These are phyloP conservation scores for Limnephilus marmoratus DNA, from an alignment of 2,888 invertebrate genomes.

Conservation along the genomic window DNA sequence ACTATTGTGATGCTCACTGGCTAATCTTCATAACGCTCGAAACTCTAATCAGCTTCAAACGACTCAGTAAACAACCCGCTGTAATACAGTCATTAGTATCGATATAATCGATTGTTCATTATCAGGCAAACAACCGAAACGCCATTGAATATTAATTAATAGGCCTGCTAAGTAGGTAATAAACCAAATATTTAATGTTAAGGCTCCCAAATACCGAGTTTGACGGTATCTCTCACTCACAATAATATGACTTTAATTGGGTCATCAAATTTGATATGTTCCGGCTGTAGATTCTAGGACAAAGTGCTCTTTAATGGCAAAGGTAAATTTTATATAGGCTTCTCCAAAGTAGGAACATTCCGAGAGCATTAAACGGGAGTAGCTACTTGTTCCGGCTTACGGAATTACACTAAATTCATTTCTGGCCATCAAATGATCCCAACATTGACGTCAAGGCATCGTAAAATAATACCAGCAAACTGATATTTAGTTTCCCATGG, in stretches of 20 bases:
- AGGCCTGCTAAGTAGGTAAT: neutral
- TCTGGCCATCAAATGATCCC: slow-evolving; percentile 8
- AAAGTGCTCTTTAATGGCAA: slow-evolving; percentile 16
- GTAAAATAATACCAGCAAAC: slow-evolving; percentile 4
- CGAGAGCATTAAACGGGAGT: neutral
- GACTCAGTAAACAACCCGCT: neutral
- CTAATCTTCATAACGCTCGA: neutral
- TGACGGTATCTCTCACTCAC: slow-evolving; percentile 9
- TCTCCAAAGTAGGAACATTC: neutral
- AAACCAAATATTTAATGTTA: neutral
- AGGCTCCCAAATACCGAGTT: neutral
- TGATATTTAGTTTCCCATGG: neutral
- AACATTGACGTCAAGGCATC: slow-evolving; percentile 2
- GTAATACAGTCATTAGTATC: neutral
- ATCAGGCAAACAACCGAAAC: neutral
- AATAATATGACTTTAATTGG: slow-evolving; percentile 9
- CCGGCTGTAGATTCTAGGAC: neutral
- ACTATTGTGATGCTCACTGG: neutral
- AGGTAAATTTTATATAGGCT: slow-evolving; percentile 6
- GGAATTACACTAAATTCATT: neutral
- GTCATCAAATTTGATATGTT: neutral
- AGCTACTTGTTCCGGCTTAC: neutral
- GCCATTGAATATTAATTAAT: neutral
- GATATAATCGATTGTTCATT: slow-evolving; percentile 25
- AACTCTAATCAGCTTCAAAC: neutral